Percentiles rank a stretch among this genome's conserved stretches.
phyloP scores from a whole-genome alignment of 2,888 invertebrate species.

The Acanthopleura granulata region DNA sequence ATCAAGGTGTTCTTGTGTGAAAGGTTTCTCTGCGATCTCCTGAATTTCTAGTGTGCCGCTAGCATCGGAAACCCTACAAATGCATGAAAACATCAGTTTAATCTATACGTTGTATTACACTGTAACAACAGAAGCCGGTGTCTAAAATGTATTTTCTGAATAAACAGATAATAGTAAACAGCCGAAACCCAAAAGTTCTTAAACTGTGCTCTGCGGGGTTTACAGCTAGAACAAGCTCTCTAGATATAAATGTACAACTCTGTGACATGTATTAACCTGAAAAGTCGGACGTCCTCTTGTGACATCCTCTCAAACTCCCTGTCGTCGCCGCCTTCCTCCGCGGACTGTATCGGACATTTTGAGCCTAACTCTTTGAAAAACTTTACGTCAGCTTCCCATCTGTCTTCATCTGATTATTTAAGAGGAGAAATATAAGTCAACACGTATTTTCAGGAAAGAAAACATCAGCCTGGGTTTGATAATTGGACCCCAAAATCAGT shows the following conservation, averaged over 20 bases:
- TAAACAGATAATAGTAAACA: no score
- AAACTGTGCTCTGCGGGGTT: no score
- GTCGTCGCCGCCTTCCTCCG: conserved; percentile 82
- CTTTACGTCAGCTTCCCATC: conserved; percentile 71
- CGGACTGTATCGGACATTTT: conserved; percentile 72
- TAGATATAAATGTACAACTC: background rate
- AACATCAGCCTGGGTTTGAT: no score
- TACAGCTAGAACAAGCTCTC: background rate
- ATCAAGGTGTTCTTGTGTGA: conserved; percentile 80
- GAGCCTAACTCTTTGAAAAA: conserved; percentile 85
- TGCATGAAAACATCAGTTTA: no score
- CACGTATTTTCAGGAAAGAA: no score
- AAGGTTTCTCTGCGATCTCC: conserved; percentile 78
- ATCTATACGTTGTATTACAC: no score
- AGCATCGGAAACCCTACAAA: conserved; percentile 41
- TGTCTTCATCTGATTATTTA: conserved; percentile 23
- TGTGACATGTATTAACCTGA: conserved; percentile 56
- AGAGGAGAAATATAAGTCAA: background rate
- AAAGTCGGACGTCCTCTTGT: conserved; percentile 44
- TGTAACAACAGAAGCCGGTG: no score
- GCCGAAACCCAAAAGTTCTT: no score
- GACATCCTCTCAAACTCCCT: conserved; percentile 57
- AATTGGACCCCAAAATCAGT: no score
- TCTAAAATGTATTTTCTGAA: no score
- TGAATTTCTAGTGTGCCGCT: conserved; percentile 38